Evolutionary conservation across 1,140 invertebrate genomes (phyloP).

Genomic region (Drosophila sp.): DNA sequence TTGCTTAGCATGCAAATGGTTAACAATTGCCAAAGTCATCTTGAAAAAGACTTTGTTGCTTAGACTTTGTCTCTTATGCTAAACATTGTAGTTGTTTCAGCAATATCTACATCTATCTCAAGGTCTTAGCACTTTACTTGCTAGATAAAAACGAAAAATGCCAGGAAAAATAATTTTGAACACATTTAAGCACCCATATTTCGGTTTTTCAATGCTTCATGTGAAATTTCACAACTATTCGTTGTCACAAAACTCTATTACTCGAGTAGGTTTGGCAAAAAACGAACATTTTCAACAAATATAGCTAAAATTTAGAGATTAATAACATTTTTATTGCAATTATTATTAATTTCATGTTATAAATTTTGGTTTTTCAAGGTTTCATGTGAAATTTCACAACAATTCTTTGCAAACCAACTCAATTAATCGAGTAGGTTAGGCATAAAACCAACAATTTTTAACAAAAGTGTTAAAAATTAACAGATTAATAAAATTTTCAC

Average conservation of each 20-base stretch:
- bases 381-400: no score
- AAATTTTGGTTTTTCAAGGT: no score
- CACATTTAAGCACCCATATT: no score
- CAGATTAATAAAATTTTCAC: not conserved
- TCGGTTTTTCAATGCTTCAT: no score
- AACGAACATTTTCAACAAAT: no score
- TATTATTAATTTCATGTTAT: not conserved
- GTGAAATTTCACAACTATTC: no score
- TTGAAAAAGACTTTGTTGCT: conserved; percentile 1
- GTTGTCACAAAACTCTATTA: not conserved
- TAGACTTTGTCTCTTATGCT: not conserved
- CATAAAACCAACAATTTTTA: no score
- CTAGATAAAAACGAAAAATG: not conserved
- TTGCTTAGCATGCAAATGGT: conserved; percentile 21
- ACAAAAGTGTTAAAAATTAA: no score
- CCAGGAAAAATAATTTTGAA: not conserved
- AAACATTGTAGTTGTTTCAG: not conserved
- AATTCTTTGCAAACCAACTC: not conserved
- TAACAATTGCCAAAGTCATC: conserved; percentile 13
- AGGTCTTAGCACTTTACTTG: not conserved
- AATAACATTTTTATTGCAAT: not conserved
- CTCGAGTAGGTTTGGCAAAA: no score
- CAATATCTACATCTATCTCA: not conserved
- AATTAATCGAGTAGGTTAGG: no score
- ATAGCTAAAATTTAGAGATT: not conserved